Conservation (phyloP, 1,140 invertebrate genomes). For the Drosophila obscura region DNA sequence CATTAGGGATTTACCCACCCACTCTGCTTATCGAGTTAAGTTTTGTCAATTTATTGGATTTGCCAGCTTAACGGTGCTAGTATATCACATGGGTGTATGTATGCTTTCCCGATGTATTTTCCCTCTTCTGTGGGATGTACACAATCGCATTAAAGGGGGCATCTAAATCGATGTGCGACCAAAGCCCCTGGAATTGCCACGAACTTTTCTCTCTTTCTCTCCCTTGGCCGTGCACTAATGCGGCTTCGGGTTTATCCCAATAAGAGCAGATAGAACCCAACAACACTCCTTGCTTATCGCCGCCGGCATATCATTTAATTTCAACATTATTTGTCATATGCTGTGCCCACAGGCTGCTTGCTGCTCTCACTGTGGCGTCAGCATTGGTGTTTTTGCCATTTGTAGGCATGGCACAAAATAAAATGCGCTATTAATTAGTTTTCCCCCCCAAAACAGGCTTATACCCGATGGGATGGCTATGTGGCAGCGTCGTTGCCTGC, state of each 20-base stretch:
- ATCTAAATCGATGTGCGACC: conserved; percentile 35
- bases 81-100: conserved; percentile 18
- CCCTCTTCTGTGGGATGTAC: neutral
- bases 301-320: conserved; percentile 76
- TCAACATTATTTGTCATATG: conserved; percentile 78
- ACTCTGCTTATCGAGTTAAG: conserved; percentile 15
- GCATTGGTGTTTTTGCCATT: conserved; percentile 26
- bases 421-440: conserved; percentile 81
- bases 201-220: neutral
- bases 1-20: neutral
- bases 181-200: too few species aligned
- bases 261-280: conserved; percentile 39
- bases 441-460: conserved; percentile 40
- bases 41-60: conserved; percentile 38
- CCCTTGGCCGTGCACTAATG: conserved; percentile 54
- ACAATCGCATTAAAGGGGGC: conserved; percentile 48
- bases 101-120: conserved; percentile 4
- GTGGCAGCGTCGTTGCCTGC: conserved; percentile 18
- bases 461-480: neutral
- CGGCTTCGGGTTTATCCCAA: conserved; percentile 59
- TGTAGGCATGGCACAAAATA: conserved; percentile 63
- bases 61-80: conserved; percentile 17
- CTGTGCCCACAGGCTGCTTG: too few species aligned
- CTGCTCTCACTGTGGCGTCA: neutral
- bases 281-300: conserved; percentile 60